phyloP scores from a whole-genome alignment of 92 coral and sea anemone genomes.

The Montipora capitata region DNA sequence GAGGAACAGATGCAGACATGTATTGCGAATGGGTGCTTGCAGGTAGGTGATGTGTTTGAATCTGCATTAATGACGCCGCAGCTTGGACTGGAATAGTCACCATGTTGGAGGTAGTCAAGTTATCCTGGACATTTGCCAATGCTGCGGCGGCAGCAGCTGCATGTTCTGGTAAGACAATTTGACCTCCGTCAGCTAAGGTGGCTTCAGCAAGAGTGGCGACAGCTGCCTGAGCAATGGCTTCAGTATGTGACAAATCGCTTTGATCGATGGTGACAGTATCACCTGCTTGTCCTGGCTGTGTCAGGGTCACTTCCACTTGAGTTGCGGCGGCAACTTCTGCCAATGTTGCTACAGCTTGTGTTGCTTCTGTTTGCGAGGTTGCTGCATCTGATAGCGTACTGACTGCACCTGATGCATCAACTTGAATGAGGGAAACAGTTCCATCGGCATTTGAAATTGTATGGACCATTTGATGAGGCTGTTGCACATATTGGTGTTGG shows the following conservation, averaged over 20 bases:
- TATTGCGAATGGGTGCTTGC: constrained; percentile 87
- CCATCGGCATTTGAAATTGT: constrained; percentile 99
- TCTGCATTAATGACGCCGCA: constrained; percentile 97
- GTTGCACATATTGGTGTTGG: constrained; percentile 86
- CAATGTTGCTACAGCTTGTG: constrained; percentile 99
- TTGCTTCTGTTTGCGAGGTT: constrained; percentile 96
- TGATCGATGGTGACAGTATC: constrained; percentile 88
- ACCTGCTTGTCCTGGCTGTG: constrained; percentile 82
- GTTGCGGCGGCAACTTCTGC: constrained; percentile 99
- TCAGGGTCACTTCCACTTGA: constrained; percentile 86
- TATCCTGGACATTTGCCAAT: constrained; percentile 90
- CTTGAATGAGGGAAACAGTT: constrained; percentile 96
- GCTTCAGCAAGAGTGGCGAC: constrained; percentile 99
- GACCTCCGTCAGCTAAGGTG: constrained; percentile 98
- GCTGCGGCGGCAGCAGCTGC: constrained; percentile 97
- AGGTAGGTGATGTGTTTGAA: constrained; percentile 89
- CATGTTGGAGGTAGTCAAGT: constrained; percentile 86
- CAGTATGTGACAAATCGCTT: constrained; percentile 92
- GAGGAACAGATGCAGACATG: constrained; percentile 92
- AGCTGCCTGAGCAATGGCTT: constrained; percentile 99
- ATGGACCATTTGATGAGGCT: constrained; percentile 96
- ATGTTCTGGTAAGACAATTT: constrained; percentile 98
- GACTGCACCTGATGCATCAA: constrained; percentile 99
- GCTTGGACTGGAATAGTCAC: constrained; percentile 98
- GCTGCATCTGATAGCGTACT: constrained; percentile 95